phyloP scores from a whole-genome alignment of 2,113 vertebrate species.

The Cottus gobio region DNA sequence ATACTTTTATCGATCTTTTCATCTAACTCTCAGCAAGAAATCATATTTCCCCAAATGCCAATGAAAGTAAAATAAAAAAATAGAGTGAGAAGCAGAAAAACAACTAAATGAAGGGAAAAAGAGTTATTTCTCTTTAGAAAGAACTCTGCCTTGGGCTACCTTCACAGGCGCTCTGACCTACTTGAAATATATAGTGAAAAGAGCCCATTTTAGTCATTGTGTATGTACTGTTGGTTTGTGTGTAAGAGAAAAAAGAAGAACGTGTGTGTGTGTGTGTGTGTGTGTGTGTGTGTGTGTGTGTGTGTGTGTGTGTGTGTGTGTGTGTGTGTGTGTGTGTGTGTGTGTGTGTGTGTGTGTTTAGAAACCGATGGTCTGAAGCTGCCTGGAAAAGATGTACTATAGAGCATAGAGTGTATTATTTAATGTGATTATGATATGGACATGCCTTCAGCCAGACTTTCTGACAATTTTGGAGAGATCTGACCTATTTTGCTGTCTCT shows the following conservation, averaged over 20 bases:
- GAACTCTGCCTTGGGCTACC: slow-evolving; percentile 40
- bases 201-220: slow-evolving; percentile 5
- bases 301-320: not conserved
- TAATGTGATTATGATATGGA: slow-evolving; percentile 3
- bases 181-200: slow-evolving; percentile 29
- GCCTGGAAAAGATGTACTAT: not conserved
- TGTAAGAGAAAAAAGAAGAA: not conserved
- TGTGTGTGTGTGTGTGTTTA: not conserved
- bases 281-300: not conserved
- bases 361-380: not conserved
- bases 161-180: slow-evolving; percentile 57
- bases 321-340: not conserved
- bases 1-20: not conserved
- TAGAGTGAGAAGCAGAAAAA: not conserved
- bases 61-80: not conserved
- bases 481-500: slow-evolving; percentile 39
- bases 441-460: slow-evolving; percentile 14
- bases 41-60: not conserved
- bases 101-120: not conserved
- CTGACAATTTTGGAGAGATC: slow-evolving; percentile 7
- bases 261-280: not conserved
- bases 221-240: slow-evolving; percentile 12
- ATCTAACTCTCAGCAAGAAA: not conserved
- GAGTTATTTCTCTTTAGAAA: slow-evolving; percentile 18
- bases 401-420: not conserved